Evolutionary conservation across 2,888 invertebrate species (phyloP), one percentile per base, ranked within the genome.

Genomic region (Myopa tessellatipennis): DNA sequence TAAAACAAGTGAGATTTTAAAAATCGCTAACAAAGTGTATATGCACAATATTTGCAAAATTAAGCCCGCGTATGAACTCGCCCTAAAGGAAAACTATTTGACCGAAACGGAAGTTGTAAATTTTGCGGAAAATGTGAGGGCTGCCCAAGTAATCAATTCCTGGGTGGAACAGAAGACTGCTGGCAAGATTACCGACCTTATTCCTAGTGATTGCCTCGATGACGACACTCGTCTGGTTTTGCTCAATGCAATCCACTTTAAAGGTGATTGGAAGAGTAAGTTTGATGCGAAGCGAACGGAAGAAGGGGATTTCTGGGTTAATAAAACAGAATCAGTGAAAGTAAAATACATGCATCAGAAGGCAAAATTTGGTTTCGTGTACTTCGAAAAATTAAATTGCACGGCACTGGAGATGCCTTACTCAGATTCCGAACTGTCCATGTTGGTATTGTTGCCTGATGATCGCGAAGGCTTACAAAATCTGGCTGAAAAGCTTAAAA

Each of bases 201-300:
- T 98, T 67, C 85, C 91, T 0, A 36, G 92, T 0, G 93, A 91
- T 80, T 90, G 90, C 85, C 85, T 96, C 4, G 83, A 90, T 84
- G 76, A 80, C 0, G 83, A 88, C 1, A 95, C 95, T 0, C 90
- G 93, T 18, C 85, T 96, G 81, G 94, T 96, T 10, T 91, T 97
- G 6, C 91, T 96, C 0, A 97, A 96, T 87, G 96, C 96, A 0
- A 91, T 97, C 18, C 95, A 96, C 86, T 97, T 97, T 90, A 96
- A 96, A 90, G 95, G 95, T n/a, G 90, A 91, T 68, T 97, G 97
- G 97, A 89, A 90, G 69, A 87, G 91, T 60, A 91, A 92, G 85
- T 98, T 97, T 86, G 84, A 93, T 18, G 86, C 90, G 10, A 82
- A 83, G 0, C 45, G 82, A 7, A 97, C 96, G 0, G 83, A 78